phyloP scores from a whole-genome alignment of 2,113 vertebrate genomes.

The Excalfactoria chinensis region DNA sequence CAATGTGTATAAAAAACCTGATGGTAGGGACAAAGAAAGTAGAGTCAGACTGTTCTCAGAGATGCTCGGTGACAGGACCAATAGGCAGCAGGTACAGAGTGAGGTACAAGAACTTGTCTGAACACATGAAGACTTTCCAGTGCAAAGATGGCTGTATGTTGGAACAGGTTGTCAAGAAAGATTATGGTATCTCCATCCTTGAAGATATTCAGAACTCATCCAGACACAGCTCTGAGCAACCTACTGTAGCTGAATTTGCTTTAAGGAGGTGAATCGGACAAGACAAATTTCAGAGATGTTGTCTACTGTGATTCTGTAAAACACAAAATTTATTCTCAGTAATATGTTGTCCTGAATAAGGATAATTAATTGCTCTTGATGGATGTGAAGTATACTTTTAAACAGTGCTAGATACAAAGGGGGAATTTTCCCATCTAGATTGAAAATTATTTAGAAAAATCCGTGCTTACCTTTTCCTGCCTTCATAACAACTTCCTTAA shows the following conservation, averaged over 20 bases:
- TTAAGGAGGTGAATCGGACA: not conserved
- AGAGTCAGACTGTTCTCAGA: not conserved
- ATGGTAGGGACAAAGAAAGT: not conserved
- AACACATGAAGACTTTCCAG: not conserved
- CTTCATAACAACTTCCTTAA: not conserved
- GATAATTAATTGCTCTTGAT: not conserved
- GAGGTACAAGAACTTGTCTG: not conserved
- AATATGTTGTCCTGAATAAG: not conserved
- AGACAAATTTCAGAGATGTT: not conserved
- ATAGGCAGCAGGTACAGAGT: not conserved
- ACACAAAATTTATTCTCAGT: fast-evolving
- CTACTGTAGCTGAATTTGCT: not conserved
- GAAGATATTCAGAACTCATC: not conserved
- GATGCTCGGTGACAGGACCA: not conserved
- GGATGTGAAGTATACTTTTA: not conserved
- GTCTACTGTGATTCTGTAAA: not conserved
- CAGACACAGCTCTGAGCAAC: not conserved
- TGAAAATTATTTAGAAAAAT: not conserved
- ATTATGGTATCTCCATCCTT: not conserved
- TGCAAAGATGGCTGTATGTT: not conserved
- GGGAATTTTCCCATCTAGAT: not conserved
- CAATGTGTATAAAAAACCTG: no score
- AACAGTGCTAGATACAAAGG: not conserved
- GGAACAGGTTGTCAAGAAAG: not conserved
- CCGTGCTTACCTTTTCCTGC: not conserved